Evolutionary conservation across 2,797 vertebrate species (phyloP).

Genomic region (Nannoperca obscura): DNA sequence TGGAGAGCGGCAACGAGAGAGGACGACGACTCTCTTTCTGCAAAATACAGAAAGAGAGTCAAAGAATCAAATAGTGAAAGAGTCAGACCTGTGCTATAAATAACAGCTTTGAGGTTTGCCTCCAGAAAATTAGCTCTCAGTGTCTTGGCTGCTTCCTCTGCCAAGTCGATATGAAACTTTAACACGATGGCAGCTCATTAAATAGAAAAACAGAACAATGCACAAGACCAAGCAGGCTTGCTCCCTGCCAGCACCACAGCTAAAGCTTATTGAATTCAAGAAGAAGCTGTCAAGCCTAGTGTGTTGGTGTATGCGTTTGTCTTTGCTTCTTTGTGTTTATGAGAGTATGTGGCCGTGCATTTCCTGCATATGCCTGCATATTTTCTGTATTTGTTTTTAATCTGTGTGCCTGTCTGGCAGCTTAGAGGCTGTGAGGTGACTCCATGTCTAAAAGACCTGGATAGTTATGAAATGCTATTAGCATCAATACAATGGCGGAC

Average conservation of each 20-base stretch:
- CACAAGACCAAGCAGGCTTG: conserved; percentile 59
- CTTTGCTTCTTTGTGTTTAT: conserved; percentile 46
- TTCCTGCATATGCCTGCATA: conserved; percentile 16
- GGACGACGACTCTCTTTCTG: too few species aligned
- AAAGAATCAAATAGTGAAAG: conserved; percentile 47
- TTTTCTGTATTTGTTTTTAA: conserved; percentile 22
- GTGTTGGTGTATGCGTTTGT: conserved; percentile 36
- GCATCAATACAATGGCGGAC: conserved; percentile 15
- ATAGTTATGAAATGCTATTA: conserved; percentile 24
- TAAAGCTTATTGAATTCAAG: conserved; percentile 63
- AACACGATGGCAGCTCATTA: conserved; percentile 79
- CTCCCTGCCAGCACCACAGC: conserved; percentile 53
- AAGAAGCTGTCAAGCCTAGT: conserved; percentile 61
- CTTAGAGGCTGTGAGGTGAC: conserved; percentile 26
- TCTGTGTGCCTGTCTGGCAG: background rate
- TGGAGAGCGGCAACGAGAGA: conserved; percentile 15
- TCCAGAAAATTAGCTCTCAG: conserved; percentile 69
- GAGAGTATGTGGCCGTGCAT: conserved; percentile 15
- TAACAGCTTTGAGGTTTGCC: conserved; percentile 76
- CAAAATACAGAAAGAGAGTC: conserved; percentile 47
- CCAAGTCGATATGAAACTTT: conserved; percentile 74
- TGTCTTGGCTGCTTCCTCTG: conserved; percentile 66
- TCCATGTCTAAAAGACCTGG: conserved; percentile 14
- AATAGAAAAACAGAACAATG: conserved; percentile 73
- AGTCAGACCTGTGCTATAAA: conserved; percentile 64